A percentile compares a stretch with the other conserved stretches of the same genome.
Conservation (phyloP, 1,140 invertebrate species). For the Pissodes strobi region DNA sequence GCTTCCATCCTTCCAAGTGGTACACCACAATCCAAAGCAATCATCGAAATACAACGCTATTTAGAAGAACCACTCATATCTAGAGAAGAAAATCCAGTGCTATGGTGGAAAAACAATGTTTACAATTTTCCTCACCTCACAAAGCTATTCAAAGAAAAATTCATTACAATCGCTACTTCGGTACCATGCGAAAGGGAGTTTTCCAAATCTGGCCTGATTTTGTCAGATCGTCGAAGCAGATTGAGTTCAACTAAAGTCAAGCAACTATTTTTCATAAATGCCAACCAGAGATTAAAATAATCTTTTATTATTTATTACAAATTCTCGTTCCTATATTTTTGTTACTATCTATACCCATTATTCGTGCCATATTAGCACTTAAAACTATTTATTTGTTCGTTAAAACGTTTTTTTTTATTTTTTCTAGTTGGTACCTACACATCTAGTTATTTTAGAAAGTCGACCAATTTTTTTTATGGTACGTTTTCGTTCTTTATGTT, state of each 20-base stretch:
- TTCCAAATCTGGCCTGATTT: conserved; percentile 19
- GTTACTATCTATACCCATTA: no score
- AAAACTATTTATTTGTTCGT: no score
- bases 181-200: conserved; percentile 19
- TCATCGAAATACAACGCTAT: conserved; percentile 20
- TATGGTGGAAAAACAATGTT: conserved; percentile 28
- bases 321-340: no score
- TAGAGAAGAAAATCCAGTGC: conserved; percentile 13
- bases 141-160: conserved; percentile 9
- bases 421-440: no score
- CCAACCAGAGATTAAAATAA: no score
- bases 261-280: conserved; percentile 20
- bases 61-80: conserved; percentile 8
- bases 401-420: no score
- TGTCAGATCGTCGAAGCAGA: conserved; percentile 10
- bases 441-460: no score
- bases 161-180: conserved; percentile 15
- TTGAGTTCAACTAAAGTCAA: conserved; percentile 16
- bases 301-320: no score
- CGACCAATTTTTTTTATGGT: no score
- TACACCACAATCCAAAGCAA: conserved; percentile 15
- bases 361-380: no score
- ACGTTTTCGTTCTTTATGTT: no score
- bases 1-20: neutral
- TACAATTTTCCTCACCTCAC: conserved; percentile 23